A percentile compares a stretch with the other conserved stretches of the same genome.
Evolutionary conservation across 2,113 vertebrate species (phyloP).

Genomic region (Clarias batrachus): DNA sequence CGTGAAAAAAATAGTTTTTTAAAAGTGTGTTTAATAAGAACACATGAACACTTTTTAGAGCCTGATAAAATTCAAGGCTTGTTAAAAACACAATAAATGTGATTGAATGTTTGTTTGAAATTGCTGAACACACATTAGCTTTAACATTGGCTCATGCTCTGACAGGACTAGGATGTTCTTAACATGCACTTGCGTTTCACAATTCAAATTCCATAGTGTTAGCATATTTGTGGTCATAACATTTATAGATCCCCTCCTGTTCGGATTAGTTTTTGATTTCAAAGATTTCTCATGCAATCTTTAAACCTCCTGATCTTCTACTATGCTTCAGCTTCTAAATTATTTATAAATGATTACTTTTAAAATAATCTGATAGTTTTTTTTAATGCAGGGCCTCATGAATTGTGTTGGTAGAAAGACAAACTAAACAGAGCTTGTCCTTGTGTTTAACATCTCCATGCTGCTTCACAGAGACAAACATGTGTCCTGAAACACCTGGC

Average conservation of each 20-base stretch:
- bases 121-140: neutral
- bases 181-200: neutral
- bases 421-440: neutral
- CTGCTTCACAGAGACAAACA: neutral
- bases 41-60: neutral
- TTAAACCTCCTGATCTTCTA: neutral
- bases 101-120: neutral
- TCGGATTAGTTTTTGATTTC: neutral
- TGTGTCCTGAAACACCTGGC: conserved; percentile 6
- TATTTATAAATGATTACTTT: neutral
- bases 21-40: neutral
- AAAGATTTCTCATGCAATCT: neutral
- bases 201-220: neutral
- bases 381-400: neutral
- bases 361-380: neutral
- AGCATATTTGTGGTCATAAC: neutral
- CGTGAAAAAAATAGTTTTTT: neutral
- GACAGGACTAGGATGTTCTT: neutral
- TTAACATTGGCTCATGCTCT: no score
- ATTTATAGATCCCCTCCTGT: neutral
- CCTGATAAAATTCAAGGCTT: neutral
- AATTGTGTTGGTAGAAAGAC: neutral
- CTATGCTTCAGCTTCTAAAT: neutral
- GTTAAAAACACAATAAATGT: neutral
- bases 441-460: neutral